These are phyloP conservation scores for Chloroceryle amazona DNA, from an alignment of 2,797 vertebrate species.

Conservation along the genomic window DNA sequence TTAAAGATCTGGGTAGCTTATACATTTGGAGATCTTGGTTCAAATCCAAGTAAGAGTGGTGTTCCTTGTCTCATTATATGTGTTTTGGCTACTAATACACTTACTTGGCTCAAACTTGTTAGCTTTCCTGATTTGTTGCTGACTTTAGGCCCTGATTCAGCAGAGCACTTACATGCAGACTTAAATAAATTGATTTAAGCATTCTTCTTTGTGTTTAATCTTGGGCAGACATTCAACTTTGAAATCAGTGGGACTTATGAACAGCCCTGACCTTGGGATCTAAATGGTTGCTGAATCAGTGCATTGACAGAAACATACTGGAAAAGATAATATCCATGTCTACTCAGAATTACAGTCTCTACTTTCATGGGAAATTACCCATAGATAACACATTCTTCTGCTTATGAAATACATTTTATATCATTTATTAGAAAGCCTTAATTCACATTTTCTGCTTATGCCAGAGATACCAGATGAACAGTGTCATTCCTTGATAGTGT, in stretches of 20 bases:
- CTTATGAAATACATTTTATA: conserved; percentile 35
- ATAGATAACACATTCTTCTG: conserved; percentile 39
- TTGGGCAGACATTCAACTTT: conserved; percentile 37
- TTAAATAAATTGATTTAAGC: conserved; percentile 55
- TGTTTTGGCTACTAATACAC: background rate
- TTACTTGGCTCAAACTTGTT: background rate
- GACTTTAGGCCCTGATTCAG: conserved; percentile 41
- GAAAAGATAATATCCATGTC: conserved; percentile 45
- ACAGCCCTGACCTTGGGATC: conserved; percentile 36
- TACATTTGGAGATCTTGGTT: background rate
- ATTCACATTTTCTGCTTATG: background rate
- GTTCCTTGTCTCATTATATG: background rate
- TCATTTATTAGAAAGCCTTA: conserved; percentile 34
- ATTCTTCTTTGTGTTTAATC: conserved; percentile 33
- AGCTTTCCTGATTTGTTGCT: background rate
- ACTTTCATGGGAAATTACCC: conserved; percentile 49
- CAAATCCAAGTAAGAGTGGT: background rate
- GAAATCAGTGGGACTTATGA: conserved; percentile 47
- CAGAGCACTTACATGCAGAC: conserved; percentile 25
- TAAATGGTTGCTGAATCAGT: conserved; percentile 63
- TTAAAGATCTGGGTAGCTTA: background rate
- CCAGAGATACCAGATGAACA: background rate
- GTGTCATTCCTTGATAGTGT: background rate
- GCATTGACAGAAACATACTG: conserved; percentile 36
- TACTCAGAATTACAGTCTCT: conserved; percentile 50